Evolutionary conservation across 2,888 invertebrate species (phyloP), one percentile per base, ranked within the genome.

Genomic region (Panopea generosa): DNA sequence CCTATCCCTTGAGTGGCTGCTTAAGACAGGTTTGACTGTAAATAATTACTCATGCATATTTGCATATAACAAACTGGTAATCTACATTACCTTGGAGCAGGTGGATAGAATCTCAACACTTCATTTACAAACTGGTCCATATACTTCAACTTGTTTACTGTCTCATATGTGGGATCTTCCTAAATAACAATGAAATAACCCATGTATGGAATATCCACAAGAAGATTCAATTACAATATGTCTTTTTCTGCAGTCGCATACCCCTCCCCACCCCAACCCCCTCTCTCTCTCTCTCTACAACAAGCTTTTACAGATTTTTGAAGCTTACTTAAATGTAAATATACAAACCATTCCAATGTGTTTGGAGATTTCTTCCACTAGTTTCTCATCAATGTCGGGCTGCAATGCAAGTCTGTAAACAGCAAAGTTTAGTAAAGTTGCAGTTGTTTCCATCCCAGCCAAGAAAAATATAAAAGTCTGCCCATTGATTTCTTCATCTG

Each of bases 401-500:
- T 85, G 59, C 22, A 77, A 45, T 6, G 86, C 84, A 24, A 87
- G 63, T 3, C 57, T 47, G 70, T 86, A 84, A 0, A 82, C 52
- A 7, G 77, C 53, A 56, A 68, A 87, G 11, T 71, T 71, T 14
- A 87, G 56, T 7, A 83, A 49, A 27, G 76, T 80, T 4, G 86
- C 82, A 18, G 86, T 86, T 1, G 87, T 87, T 66, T 87, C 86
- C 55, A 79, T 86, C 0, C 86, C 87, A 55, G 86, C 87, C 16
- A 84, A 27, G 55, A 86, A 86, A 59, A 87, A 85, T 6, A 84
- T 43, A 61, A 86, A 79, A 0, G 80, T 75, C 56, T 86, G 83
- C 1, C 63, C 84, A 26, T 76, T 78, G 2, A 86, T 67, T 56
- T 86, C 86, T 26, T 84, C 78, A 18, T 61, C 73, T n/a, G 79